Evolutionary conservation across 2,113 vertebrate species (phyloP).

Genomic region (Nothoprocta pentlandii): DNA sequence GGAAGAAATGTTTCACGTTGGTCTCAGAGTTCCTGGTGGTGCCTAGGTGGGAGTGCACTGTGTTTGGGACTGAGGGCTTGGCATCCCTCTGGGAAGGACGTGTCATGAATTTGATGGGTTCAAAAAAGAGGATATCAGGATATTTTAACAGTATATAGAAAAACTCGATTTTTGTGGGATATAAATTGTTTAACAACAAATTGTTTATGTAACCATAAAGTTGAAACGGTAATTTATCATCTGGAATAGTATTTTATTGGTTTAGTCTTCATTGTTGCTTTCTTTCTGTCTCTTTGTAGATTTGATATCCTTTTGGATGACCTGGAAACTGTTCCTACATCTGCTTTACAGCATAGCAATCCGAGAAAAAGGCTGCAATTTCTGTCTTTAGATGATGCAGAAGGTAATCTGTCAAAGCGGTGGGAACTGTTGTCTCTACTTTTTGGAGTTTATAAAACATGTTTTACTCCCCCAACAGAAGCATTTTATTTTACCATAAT

Average conservation of each 20-base stretch:
- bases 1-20: neutral
- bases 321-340: conserved; percentile 77
- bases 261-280: neutral
- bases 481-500: neutral
- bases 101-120: neutral
- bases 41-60: neutral
- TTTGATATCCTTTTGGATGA: conserved; percentile 83
- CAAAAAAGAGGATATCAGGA: neutral
- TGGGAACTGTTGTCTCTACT: neutral
- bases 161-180: neutral
- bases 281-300: conserved; percentile 72
- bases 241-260: too few relatives aligned
- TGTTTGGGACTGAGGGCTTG: neutral
- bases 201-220: neutral
- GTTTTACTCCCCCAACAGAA: neutral
- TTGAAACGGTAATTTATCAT: neutral
- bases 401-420: conserved; percentile 79
- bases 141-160: neutral
- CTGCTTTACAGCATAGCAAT: conserved; percentile 74
- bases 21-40: neutral
- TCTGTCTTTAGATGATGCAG: conserved; percentile 74
- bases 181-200: neutral
- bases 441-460: neutral
- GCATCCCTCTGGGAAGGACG: neutral
- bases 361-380: conserved; percentile 90